Percentiles rank a stretch among this genome's conserved stretches.
Conservation (phyloP, 2,113 vertebrate genomes). For the Aphelocoma coerulescens region DNA sequence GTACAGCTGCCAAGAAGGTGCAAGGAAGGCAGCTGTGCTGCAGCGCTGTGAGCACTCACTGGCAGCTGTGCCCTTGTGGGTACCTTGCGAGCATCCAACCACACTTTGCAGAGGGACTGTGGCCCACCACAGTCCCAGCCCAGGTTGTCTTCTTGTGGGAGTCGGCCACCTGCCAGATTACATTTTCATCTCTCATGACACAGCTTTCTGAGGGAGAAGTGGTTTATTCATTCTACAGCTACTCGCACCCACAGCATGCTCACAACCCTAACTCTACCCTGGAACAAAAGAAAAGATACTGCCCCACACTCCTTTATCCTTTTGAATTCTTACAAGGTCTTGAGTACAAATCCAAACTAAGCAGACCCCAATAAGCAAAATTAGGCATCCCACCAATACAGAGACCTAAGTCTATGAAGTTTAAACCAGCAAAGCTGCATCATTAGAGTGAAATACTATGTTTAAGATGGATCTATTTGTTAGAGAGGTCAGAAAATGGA, state of each 20-base stretch:
- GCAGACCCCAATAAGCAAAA: neutral
- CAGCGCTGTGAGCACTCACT: rapidly evolving
- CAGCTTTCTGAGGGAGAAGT: neutral
- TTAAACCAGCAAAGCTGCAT: neutral
- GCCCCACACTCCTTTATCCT: neutral
- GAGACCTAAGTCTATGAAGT: neutral
- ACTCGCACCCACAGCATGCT: neutral
- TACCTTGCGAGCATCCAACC: neutral
- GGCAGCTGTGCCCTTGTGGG: neutral
- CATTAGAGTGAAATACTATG: neutral
- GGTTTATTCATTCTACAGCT: neutral
- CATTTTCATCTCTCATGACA: neutral
- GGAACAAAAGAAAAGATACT: neutral
- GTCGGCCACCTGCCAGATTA: neutral
- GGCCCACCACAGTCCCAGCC: neutral
- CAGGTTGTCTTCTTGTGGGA: neutral
- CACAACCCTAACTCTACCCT: neutral
- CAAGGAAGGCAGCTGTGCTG: neutral
- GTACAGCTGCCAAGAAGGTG: neutral
- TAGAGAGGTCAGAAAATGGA: neutral
- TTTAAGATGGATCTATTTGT: neutral
- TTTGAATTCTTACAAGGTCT: neutral
- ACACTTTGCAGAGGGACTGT: rapidly evolving
- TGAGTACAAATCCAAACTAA: neutral
- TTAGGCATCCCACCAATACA: neutral